These are phyloP conservation scores for Penaeus indicus DNA, from an alignment of 1,140 invertebrate genomes.

Conservation along the genomic window DNA sequence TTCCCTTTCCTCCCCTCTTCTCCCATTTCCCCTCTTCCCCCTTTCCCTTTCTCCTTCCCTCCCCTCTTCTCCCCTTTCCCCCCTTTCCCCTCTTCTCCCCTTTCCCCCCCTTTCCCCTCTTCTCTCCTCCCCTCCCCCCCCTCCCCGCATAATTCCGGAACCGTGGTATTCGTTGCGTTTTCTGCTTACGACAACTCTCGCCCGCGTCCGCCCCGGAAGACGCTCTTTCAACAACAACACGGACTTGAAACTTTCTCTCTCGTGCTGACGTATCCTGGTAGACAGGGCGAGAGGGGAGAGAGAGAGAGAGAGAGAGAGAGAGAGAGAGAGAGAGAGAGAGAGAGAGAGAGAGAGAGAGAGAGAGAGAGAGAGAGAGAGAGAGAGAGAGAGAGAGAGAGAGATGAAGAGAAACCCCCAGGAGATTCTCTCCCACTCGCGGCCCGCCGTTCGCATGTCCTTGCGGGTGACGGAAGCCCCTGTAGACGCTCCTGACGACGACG, in stretches of 20 bases:
- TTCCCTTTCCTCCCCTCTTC: slow-evolving; percentile 6
- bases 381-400: background rate
- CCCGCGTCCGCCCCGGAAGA: too few relatives aligned
- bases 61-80: background rate
- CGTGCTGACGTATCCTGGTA: background rate
- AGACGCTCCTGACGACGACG: too few relatives aligned
- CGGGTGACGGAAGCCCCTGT: too few relatives aligned
- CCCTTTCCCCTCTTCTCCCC: background rate
- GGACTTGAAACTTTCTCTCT: background rate
- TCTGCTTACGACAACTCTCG: too few relatives aligned
- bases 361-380: slow-evolving; percentile 18
- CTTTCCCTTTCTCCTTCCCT: background rate
- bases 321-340: slow-evolving; percentile 37
- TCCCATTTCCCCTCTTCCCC: background rate
- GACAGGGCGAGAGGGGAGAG: slow-evolving; percentile 19
- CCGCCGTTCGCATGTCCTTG: too few relatives aligned
- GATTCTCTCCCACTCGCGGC: too few relatives aligned
- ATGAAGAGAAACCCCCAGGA: background rate
- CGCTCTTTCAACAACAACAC: background rate
- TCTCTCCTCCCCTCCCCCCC: background rate
- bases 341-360: slow-evolving; percentile 33
- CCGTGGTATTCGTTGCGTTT: too few relatives aligned
- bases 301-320: background rate
- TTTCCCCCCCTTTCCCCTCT: background rate
- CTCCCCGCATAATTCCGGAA: background rate